phyloP scores from a whole-genome alignment of 2,797 vertebrate species.

The Chromis chromis region DNA sequence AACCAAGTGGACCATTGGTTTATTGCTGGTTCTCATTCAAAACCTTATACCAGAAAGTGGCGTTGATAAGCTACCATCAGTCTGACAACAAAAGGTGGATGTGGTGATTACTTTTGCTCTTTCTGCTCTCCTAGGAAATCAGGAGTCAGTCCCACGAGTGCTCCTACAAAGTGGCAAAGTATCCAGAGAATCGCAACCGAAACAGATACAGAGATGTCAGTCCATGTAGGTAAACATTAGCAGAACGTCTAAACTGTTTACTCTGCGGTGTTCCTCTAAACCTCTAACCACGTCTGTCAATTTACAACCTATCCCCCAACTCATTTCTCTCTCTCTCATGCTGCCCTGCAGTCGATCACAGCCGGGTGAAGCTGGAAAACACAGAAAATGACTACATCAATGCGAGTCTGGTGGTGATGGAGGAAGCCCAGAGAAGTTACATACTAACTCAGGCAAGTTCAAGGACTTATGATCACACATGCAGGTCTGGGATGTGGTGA shows the following conservation, averaged over 20 bases:
- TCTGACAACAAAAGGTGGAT: neutral
- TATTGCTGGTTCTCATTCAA: neutral
- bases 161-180: slow-evolving; percentile 94
- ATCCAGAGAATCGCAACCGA: slow-evolving; percentile 94
- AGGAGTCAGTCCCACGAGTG: slow-evolving; percentile 93
- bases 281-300: neutral
- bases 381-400: slow-evolving; percentile 98
- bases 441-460: slow-evolving; percentile 93
- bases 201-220: slow-evolving; percentile 99
- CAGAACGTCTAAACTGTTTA: slow-evolving; percentile 14
- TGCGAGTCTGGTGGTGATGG: slow-evolving; percentile 92
- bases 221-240: slow-evolving; percentile 90
- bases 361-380: slow-evolving; percentile 94
- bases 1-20: too few relatives aligned
- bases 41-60: too few relatives aligned
- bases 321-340: neutral
- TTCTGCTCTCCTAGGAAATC: slow-evolving; percentile 89
- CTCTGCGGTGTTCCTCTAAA: neutral
- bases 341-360: slow-evolving; percentile 91
- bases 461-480: neutral
- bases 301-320: neutral
- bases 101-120: neutral
- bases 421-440: slow-evolving; percentile 94
- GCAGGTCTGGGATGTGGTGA: neutral
- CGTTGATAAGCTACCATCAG: neutral